phyloP scores from a whole-genome alignment of 2,113 vertebrate genomes.

The Ctenomys sociabilis region DNA sequence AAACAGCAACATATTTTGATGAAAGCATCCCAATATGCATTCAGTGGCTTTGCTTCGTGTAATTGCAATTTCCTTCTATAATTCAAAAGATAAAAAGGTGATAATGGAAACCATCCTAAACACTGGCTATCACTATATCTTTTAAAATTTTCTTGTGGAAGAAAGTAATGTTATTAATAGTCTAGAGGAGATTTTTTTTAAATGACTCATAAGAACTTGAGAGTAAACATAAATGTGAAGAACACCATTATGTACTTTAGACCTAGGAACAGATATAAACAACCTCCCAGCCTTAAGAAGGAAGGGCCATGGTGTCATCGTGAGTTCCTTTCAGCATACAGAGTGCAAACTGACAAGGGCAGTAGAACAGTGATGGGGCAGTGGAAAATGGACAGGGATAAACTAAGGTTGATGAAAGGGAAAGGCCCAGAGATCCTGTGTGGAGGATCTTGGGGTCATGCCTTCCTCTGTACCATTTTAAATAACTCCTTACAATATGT shows the following conservation, averaged over 20 bases:
- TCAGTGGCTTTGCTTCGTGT: not conserved
- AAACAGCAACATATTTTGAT: not conserved
- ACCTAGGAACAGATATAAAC: not conserved
- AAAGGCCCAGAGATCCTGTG: not conserved
- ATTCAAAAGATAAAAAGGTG: constrained; percentile 5
- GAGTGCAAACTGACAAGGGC: not conserved
- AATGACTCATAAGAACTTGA: constrained; percentile 12
- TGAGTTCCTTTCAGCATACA: not conserved
- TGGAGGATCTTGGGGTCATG: too few relatives aligned
- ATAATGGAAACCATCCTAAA: constrained; percentile 19
- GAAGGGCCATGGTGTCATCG: not conserved
- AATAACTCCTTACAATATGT: not conserved
- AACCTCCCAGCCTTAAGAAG: not conserved
- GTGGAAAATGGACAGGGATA: not conserved
- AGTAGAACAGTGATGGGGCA: not conserved
- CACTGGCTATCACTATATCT: not conserved
- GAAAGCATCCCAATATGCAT: not conserved
- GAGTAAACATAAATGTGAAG: not conserved
- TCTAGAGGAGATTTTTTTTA: not conserved
- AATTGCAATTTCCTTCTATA: not conserved
- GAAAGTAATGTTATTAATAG: not conserved
- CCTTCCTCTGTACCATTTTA: not conserved
- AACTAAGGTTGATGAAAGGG: not conserved
- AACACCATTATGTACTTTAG: not conserved
- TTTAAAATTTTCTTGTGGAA: not conserved